These are phyloP conservation scores for Polia nebulosa DNA, from an alignment of 2,888 invertebrate species.

Conservation along the genomic window DNA sequence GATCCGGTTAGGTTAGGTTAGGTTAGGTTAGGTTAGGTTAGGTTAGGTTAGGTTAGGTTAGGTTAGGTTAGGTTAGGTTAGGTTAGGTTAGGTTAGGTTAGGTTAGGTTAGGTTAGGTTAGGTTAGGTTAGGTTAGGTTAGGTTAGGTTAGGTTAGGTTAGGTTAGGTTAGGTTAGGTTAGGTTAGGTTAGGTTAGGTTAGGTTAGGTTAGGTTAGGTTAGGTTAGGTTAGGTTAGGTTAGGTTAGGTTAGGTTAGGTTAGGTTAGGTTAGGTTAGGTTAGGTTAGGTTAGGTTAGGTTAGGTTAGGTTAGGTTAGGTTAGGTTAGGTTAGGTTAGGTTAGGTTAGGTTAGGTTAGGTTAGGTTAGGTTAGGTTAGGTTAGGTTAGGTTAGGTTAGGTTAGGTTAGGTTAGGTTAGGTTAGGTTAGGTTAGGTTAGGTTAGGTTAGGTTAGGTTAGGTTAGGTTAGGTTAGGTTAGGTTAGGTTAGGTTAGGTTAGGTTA, in stretches of 20 bases:
- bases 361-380: conserved; percentile 59
- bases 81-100: conserved; percentile 53
- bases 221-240: conserved; percentile 55
- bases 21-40: conserved; percentile 61
- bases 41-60: conserved; percentile 47
- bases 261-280: no score
- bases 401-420: conserved; percentile 2
- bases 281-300: conserved; percentile 1
- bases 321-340: conserved; percentile 61
- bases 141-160: conserved; percentile 62
- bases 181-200: conserved; percentile 54
- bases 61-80: conserved; percentile 57
- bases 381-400: conserved; percentile 46
- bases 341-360: conserved; percentile 60
- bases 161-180: conserved; percentile 59
- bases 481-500: no score
- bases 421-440: neutral
- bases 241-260: no score
- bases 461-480: no score
- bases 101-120: conserved; percentile 59
- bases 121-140: conserved; percentile 61
- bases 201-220: conserved; percentile 57
- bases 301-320: conserved; percentile 48
- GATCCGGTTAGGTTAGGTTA: conserved; percentile 31
- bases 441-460: no score